Base-by-base conservation (phyloP, 2,888 invertebrate genomes). In the Steinernema carpocapsae region DNA sequence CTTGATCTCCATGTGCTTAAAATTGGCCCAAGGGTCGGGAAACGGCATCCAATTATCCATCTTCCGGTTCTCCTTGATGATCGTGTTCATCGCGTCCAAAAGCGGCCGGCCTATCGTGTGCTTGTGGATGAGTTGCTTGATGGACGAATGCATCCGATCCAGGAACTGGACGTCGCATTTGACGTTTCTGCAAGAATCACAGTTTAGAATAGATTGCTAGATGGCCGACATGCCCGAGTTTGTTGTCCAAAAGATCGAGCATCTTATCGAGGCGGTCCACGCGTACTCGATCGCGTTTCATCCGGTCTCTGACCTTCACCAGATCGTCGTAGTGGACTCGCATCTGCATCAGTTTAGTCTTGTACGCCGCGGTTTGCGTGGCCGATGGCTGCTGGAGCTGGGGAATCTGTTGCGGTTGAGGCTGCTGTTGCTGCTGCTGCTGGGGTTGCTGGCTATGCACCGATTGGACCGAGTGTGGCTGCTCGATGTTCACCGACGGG, bases 401-500 rank as follows among this genome's bases (percentile, higher is more conserved):
- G 10, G 43, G 43, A 7, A 43, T 43, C 43, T 43, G 10, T 7
- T 14, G 10, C 7, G 43, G 10, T 43, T 43, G 43, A 14, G 14
- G 14, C 43, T 43, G 43, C 43, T 43, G 43, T 14, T 7, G 10
- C 43, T 43, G 43, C 26, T 56, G 56, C 26, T 56, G 56, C 4
- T 26, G 22, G 26, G 26, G 26, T 2, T 22, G 56, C 26, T 56
- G 56, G 17, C 56, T 56, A 12, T 26, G 56, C 24, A 56, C 56
- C 56, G 56, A 56, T 22, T 26, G 24, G 26, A 56, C n/a, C 24
- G 56, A 56, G 7, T 56, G 56, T 12, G 56, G 56, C 56, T 56
- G 56, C 7, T 56, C n/a, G 56, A 56, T 56, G 26, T 22, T 56
- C 56, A 56, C 56, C 26, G 56, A 56, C 7, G 56, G 56, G 56